Evolutionary conservation across 2,797 vertebrate species (phyloP).

Genomic region (Girardinus metallicus): DNA sequence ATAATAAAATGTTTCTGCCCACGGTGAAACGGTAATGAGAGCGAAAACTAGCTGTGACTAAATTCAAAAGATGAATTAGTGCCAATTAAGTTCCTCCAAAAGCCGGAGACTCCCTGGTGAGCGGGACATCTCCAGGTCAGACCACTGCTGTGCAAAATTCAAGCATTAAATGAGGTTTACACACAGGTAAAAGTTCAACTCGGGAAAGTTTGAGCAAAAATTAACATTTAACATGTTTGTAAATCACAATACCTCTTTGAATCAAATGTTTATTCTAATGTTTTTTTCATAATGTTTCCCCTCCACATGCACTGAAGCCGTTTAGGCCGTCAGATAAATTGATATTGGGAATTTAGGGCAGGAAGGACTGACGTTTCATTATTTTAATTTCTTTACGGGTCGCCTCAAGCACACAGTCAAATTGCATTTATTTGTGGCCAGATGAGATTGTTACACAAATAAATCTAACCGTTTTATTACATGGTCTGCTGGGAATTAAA

Average conservation of each 20-base stretch:
- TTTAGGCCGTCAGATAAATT: conserved; percentile 57
- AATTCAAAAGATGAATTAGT: conserved; percentile 26
- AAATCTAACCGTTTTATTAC: conserved; percentile 54
- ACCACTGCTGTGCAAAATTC: not conserved
- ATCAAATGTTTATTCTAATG: conserved; percentile 50
- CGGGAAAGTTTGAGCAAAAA: conserved; percentile 19
- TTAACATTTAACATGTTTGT: conserved; percentile 39
- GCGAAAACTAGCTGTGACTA: conserved; percentile 7
- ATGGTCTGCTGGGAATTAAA: conserved; percentile 31
- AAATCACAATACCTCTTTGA: conserved; percentile 56
- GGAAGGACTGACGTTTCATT: conserved; percentile 60
- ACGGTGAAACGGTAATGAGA: not conserved
- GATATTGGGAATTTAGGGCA: conserved; percentile 51
- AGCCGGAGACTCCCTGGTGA: conserved; percentile 27
- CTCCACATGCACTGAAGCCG: conserved; percentile 32
- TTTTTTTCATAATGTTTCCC: conserved; percentile 49
- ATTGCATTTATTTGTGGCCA: conserved; percentile 47
- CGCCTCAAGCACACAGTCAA: conserved; percentile 45
- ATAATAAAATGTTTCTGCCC: not conserved
- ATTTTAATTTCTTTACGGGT: conserved; percentile 59
- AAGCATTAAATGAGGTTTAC: conserved; percentile 27
- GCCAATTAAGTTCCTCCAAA: conserved; percentile 27
- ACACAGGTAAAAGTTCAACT: conserved; percentile 34
- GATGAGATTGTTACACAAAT: conserved; percentile 62
- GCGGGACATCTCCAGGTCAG: conserved; percentile 20